Evolutionary conservation across 2,113 vertebrate species (phyloP).

Genomic region (Anseranas semipalmata): DNA sequence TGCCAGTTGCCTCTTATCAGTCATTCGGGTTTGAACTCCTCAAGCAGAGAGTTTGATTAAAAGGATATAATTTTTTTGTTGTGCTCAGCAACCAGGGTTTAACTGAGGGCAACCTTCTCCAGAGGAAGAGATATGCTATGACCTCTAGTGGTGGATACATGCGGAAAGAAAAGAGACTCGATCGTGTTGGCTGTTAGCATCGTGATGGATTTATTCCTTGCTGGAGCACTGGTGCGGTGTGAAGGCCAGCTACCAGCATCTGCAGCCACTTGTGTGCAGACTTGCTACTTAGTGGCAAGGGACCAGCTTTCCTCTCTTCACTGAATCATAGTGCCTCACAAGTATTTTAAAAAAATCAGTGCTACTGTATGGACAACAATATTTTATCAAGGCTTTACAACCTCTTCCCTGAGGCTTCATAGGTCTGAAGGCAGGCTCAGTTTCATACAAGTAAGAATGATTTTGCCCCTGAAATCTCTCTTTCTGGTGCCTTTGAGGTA

Average conservation of each 20-base stretch:
- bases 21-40: neutral
- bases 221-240: neutral
- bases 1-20: neutral
- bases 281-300: neutral
- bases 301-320: neutral
- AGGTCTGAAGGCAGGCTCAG: neutral
- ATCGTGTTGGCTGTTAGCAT: fast-evolving
- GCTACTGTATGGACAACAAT: neutral
- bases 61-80: neutral
- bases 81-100: neutral
- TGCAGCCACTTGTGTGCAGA: neutral
- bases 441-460: neutral
- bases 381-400: neutral
- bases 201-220: neutral
- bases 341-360: neutral
- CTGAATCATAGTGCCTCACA: neutral
- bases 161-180: neutral
- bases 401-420: neutral
- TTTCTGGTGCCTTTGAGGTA: neutral
- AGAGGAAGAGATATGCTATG: neutral
- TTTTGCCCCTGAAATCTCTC: neutral
- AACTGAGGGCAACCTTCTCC: neutral
- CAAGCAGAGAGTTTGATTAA: neutral
- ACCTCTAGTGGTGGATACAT: neutral
- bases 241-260: neutral